Evolutionary conservation across 2,888 invertebrate species (phyloP).

Genomic region (Molorchus minor): DNA sequence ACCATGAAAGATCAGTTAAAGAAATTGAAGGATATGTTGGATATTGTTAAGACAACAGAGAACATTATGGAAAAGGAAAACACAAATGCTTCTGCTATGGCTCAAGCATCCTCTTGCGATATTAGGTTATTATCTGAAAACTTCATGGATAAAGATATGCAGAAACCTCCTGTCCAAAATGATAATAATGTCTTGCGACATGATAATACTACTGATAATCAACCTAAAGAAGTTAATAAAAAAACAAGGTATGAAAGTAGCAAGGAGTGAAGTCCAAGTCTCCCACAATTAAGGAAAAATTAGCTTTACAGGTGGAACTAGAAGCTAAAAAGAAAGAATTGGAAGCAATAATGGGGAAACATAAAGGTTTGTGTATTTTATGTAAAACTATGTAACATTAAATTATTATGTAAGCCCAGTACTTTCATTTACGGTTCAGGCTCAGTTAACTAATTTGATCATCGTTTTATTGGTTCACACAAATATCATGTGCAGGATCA

Average conservation of each 20-base stretch:
- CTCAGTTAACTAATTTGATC: too few species aligned
- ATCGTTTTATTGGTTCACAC: too few species aligned
- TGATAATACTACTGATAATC: constrained; percentile 51
- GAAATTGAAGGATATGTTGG: constrained; percentile 61
- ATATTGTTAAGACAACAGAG: constrained; percentile 59
- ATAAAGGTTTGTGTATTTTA: constrained; percentile 58
- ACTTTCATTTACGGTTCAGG: too few species aligned
- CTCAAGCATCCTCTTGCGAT: constrained; percentile 48
- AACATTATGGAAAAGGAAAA: constrained; percentile 45
- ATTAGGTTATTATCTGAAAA: constrained; percentile 56
- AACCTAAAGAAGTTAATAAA: constrained; percentile 59
- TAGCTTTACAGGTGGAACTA: constrained; percentile 68
- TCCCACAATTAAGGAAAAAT: constrained; percentile 64
- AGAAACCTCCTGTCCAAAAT: constrained; percentile 39
- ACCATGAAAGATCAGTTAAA: constrained; percentile 61
- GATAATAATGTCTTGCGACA: constrained; percentile 31
- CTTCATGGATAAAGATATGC: constrained; percentile 52
- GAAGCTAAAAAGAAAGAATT: constrained; percentile 73
- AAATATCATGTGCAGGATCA: too few species aligned
- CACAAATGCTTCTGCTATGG: constrained; percentile 46
- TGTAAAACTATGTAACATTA: too few species aligned
- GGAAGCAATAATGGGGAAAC: constrained; percentile 73
- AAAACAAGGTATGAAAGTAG: constrained; percentile 31
- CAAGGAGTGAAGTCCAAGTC: constrained; percentile 43
- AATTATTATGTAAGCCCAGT: too few species aligned